Conservation (phyloP, 2,113 vertebrate genomes). For the Periophthalmus modestus region DNA sequence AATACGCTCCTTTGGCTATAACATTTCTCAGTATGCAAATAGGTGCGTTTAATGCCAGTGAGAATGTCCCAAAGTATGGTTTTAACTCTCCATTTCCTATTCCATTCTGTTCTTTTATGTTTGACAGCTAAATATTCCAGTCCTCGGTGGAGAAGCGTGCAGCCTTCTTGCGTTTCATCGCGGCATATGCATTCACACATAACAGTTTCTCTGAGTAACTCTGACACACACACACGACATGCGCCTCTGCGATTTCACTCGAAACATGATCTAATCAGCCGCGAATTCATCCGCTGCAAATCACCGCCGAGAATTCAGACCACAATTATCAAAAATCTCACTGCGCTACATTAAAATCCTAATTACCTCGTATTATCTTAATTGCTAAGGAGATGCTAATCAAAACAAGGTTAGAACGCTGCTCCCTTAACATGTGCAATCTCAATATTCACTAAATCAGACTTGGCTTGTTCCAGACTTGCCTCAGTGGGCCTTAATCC, state of each 20-base stretch:
- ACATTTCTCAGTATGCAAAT: too few relatives aligned
- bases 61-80: too few relatives aligned
- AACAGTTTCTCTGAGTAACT: conserved; percentile 48
- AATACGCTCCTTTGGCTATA: too few relatives aligned
- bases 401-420: conserved; percentile 76
- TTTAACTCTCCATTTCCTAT: too few relatives aligned
- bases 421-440: conserved; percentile 72
- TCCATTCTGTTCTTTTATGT: neutral
- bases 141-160: conserved; percentile 26
- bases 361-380: conserved; percentile 81
- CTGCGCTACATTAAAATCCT: conserved; percentile 77
- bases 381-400: conserved; percentile 79
- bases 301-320: conserved; percentile 71
- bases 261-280: conserved; percentile 75
- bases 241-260: conserved; percentile 73
- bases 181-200: conserved; percentile 40
- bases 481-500: conserved; percentile 69
- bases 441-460: conserved; percentile 74
- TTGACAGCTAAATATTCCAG: neutral
- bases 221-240: conserved; percentile 56
- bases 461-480: conserved; percentile 70
- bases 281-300: conserved; percentile 76
- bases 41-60: too few relatives aligned
- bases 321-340: conserved; percentile 79
- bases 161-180: conserved; percentile 18